Evolutionary conservation across 2,888 invertebrate genomes (phyloP).

Genomic region (Diabrotica balteata): DNA sequence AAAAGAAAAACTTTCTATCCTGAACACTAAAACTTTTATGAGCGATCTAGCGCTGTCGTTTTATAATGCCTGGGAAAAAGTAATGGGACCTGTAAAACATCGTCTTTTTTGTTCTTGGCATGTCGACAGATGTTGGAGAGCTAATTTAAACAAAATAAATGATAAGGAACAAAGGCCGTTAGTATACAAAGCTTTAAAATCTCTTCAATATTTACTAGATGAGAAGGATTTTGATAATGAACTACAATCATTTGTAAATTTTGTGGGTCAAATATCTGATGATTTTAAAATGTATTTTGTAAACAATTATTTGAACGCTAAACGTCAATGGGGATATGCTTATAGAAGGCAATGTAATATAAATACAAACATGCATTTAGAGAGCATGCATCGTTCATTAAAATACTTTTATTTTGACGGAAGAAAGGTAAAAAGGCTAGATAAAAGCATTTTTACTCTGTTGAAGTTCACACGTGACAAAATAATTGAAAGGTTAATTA

Average conservation of each 20-base stretch:
- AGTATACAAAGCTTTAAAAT: neutral
- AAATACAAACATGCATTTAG: too few species aligned
- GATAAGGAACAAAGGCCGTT: neutral
- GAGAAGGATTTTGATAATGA: neutral
- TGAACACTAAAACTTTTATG: slow-evolving; percentile 1
- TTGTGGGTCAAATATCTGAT: neutral
- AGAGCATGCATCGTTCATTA: too few species aligned
- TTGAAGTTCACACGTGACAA: neutral
- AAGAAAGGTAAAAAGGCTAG: neutral
- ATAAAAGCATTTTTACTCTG: neutral
- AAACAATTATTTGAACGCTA: neutral
- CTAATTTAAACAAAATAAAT: neutral
- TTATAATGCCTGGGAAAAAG: neutral
- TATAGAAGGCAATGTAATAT: neutral
- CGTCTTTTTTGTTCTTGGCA: neutral
- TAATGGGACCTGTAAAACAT: neutral
- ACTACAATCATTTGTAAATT: neutral
- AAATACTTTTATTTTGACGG: neutral
- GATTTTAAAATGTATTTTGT: neutral
- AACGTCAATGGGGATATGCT: neutral
- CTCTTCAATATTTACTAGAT: neutral
- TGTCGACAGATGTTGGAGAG: neutral
- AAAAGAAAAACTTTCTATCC: neutral
- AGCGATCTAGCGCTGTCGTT: neutral
- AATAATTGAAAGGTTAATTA: neutral